Conservation (phyloP, 2,113 vertebrate genomes). For the Otocyon megalotis region DNA sequence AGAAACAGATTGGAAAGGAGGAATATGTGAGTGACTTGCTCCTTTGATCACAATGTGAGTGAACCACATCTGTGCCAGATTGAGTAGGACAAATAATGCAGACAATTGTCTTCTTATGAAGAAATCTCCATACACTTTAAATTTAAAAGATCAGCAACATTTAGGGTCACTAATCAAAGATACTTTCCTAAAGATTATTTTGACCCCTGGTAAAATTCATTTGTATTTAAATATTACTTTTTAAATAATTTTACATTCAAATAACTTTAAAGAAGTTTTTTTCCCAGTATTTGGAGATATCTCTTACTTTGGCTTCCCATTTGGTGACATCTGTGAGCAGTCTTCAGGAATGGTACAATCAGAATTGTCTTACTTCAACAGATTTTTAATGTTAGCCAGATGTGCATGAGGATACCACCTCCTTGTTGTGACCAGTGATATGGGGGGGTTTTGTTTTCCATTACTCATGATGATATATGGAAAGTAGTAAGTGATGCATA, state of each 20-base stretch:
- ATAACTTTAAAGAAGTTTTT: background rate
- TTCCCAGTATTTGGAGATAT: background rate
- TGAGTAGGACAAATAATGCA: background rate
- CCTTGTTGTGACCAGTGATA: background rate
- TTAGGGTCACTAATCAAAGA: background rate
- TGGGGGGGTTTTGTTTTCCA: background rate
- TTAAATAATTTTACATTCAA: slow-evolving; percentile 9
- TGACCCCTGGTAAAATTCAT: background rate
- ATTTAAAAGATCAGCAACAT: background rate
- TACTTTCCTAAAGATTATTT: background rate
- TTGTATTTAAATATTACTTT: background rate
- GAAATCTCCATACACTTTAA: background rate
- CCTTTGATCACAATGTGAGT: slow-evolving; percentile 44
- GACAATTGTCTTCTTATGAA: background rate
- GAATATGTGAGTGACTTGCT: background rate
- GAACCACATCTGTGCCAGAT: background rate
- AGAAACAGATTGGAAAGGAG: slow-evolving; percentile 36
- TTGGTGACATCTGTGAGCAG: background rate
- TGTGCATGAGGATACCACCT: background rate
- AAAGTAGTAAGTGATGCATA: background rate
- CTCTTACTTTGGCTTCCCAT: background rate
- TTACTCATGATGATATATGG: background rate
- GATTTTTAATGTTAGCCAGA: background rate
- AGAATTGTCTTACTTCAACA: background rate
- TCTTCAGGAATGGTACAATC: background rate